Conservation (phyloP, 2,113 vertebrate genomes). For the Elaphurus davidianus region DNA sequence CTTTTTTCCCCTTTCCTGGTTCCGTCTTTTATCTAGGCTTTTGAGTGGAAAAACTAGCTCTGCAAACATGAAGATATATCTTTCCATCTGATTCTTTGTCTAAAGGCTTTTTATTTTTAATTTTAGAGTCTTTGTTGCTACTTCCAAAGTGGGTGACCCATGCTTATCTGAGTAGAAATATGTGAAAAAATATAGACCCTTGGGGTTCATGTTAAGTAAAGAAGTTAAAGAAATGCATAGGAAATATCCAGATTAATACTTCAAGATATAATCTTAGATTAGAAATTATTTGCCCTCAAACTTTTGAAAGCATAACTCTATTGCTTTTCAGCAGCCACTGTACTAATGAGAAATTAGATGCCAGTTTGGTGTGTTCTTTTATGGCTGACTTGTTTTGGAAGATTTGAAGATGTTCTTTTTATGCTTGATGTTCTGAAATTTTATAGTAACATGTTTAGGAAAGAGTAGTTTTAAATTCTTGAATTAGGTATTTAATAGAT, state of each 20-base stretch:
- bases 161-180: background rate
- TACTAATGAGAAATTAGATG: background rate
- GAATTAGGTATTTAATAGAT: background rate
- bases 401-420: background rate
- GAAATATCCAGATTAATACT: background rate
- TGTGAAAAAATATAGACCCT: background rate
- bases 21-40: background rate
- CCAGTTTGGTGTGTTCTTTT: background rate
- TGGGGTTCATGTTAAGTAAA: background rate
- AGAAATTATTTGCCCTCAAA: background rate
- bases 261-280: background rate
- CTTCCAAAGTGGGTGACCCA: constrained; percentile 46
- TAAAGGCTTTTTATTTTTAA: constrained; percentile 20
- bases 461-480: background rate
- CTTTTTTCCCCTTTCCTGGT: background rate
- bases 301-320: background rate
- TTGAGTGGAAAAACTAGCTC: background rate
- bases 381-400: background rate
- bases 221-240: background rate
- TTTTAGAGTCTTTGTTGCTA: constrained; percentile 28
- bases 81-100: background rate
- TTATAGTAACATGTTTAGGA: background rate
- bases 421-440: background rate
- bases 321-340: background rate
- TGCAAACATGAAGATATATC: background rate